phyloP scores from a whole-genome alignment of 2,797 vertebrate genomes.

The Cryptoblepharus egeriae region DNA sequence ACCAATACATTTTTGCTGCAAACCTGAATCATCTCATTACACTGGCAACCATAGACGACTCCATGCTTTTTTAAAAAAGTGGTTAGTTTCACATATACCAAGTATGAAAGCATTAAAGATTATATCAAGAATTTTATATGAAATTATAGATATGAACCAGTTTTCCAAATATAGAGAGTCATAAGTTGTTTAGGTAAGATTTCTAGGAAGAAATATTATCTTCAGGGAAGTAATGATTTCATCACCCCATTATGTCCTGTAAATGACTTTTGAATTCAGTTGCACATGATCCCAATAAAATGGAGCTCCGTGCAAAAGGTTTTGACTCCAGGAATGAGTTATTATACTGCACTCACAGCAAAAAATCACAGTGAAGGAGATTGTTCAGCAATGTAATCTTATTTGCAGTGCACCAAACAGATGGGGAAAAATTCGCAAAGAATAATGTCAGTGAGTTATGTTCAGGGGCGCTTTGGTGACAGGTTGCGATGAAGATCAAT shows the following conservation, averaged over 20 bases:
- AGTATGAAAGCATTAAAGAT: background rate
- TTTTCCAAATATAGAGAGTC: background rate
- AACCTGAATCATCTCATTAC: background rate
- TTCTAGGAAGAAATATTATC: background rate
- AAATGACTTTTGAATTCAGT: background rate
- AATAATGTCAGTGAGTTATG: conserved; percentile 4
- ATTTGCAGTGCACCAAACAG: background rate
- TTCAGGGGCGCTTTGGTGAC: background rate
- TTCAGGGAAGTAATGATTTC: background rate
- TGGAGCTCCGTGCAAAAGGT: background rate
- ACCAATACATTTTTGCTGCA: background rate
- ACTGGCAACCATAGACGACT: background rate
- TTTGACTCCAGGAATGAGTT: background rate
- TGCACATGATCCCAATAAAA: background rate
- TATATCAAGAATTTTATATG: background rate
- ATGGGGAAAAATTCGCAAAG: background rate
- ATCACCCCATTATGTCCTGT: background rate
- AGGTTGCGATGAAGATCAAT: background rate
- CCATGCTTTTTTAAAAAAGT: no score
- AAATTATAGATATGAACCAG: background rate
- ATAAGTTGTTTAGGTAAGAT: background rate
- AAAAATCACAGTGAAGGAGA: background rate
- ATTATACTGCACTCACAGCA: background rate
- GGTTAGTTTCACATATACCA: background rate
- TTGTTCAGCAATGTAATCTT: background rate